Base-by-base conservation (phyloP, 30 jellyfish, hydroid and myxozoan species). In the Hydra vulgaris region DNA sequence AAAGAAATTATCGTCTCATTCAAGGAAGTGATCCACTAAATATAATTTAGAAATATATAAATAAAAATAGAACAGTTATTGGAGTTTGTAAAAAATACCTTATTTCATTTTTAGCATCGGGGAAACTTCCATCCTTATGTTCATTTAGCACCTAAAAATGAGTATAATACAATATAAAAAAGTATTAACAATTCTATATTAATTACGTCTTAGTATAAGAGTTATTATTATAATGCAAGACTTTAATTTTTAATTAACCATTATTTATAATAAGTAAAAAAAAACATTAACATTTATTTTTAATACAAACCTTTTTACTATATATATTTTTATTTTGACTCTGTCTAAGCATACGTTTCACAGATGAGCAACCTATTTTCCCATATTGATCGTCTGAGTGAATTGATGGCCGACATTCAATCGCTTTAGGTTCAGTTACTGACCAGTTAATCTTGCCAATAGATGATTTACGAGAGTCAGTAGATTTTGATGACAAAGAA, bases 21-120 rank as follows among this genome's bases (percentile, higher is more conserved):
- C 70, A 76, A 82, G 91, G 87, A 54, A 73, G 80, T 71, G 68
- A 81, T 54, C 95, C 95, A 0, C 79, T 87, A 7, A 71, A 23
- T 25, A n/a, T 70, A 19, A 25, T 75, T 25, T 75, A 75, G 83
- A 25, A 75, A 0, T 22, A 70, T 40, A 5, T 40, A 5, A 40
- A 40, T 40, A 40, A 40, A 40, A 40, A 40, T 3, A 40, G 12
- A 40, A 40, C 61, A 12, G 12, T 40, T 3, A 40, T n/a, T n/a
- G n/a, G n/a, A n/a, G n/a, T n/a, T n/a, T n/a, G n/a, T n/a, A 40
- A 40, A 3, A 40, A 3, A 3, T 3, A 40, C 61, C 61, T 40
- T 40, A 3, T 40, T 40, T 40, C 61, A 5, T 3, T 12, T 40
- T 40, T 40, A 12, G 12, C 61, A 12, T 5, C 12, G 5, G 61